Percentiles rank a stretch among this genome's conserved stretches.
Conservation (phyloP, 2,888 invertebrate genomes). For the Byasa hedistus region DNA sequence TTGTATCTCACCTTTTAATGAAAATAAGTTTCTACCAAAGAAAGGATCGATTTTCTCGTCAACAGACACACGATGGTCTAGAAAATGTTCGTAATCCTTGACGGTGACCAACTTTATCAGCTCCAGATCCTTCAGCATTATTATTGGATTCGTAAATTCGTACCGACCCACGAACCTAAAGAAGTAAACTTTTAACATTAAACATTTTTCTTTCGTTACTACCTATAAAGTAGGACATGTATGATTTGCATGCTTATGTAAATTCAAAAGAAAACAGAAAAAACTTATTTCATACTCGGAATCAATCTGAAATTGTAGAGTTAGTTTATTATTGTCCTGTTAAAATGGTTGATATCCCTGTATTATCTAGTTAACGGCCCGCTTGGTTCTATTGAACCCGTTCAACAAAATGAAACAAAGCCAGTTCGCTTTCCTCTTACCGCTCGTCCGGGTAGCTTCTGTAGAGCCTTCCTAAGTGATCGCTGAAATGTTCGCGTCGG, state of each 20-base stretch:
- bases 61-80: conserved; percentile 61
- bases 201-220: not conserved
- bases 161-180: conserved; percentile 58
- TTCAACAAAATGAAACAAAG: too few relatives aligned
- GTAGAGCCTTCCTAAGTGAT: conserved; percentile 40
- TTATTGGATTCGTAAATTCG: conserved; percentile 55
- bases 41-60: conserved; percentile 61
- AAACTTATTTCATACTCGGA: too few relatives aligned
- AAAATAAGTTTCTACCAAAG: conserved; percentile 69
- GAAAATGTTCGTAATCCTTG: conserved; percentile 76
- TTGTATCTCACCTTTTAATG: conserved; percentile 53
- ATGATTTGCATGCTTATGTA: too few relatives aligned
- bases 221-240: too few relatives aligned
- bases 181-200: not conserved
- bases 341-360: too few relatives aligned
- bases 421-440: conserved; percentile 29
- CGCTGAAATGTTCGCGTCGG: conserved; percentile 37
- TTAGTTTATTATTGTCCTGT: too few relatives aligned
- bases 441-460: conserved; percentile 45
- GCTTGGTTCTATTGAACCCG: too few relatives aligned
- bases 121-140: conserved; percentile 65
- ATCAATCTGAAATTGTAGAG: too few relatives aligned
- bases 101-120: conserved; percentile 68
- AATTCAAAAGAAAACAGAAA: too few relatives aligned
- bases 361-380: too few relatives aligned